These are phyloP conservation scores for Tragelaphus imberbis DNA, from an alignment of 2,113 vertebrate species.

Conservation along the genomic window DNA sequence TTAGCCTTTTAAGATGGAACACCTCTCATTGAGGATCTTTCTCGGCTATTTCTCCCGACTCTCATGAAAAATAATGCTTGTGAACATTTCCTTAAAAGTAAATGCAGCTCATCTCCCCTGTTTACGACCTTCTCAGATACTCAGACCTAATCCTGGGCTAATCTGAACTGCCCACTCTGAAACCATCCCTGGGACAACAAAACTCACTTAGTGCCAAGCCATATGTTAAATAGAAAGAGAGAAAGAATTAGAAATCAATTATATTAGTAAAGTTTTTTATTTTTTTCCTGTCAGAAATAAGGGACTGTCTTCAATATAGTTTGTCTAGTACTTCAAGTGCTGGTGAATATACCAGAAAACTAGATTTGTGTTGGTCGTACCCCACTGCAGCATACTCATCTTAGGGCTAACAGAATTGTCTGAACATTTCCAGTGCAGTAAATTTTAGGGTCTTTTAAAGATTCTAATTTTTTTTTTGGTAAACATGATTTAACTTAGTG, in stretches of 20 bases:
- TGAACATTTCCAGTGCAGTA: not conserved
- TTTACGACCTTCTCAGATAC: not conserved
- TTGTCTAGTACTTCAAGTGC: not conserved
- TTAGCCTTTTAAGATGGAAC: slow-evolving; percentile 48
- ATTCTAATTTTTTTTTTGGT: not conserved
- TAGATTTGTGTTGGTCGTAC: not conserved
- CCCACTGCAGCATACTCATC: not conserved
- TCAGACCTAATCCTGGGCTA: not conserved
- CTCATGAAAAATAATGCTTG: slow-evolving; percentile 39
- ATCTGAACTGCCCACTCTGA: not conserved
- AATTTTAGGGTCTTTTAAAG: not conserved
- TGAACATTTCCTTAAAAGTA: slow-evolving; percentile 31
- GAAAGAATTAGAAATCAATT: not conserved
- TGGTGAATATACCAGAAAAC: not conserved
- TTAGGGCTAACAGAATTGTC: not conserved
- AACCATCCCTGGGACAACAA: not conserved
- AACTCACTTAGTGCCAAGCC: not conserved
- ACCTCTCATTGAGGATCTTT: slow-evolving; percentile 18
- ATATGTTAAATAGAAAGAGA: not conserved
- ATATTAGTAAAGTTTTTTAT: not conserved
- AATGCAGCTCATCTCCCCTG: not conserved
- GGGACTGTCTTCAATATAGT: not conserved
- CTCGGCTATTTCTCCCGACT: slow-evolving; percentile 21
- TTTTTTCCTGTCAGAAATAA: not conserved
- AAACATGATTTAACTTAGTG: not conserved